phyloP scores from a whole-genome alignment of 2,797 vertebrate genomes.

The Thripadectes ignobilis region DNA sequence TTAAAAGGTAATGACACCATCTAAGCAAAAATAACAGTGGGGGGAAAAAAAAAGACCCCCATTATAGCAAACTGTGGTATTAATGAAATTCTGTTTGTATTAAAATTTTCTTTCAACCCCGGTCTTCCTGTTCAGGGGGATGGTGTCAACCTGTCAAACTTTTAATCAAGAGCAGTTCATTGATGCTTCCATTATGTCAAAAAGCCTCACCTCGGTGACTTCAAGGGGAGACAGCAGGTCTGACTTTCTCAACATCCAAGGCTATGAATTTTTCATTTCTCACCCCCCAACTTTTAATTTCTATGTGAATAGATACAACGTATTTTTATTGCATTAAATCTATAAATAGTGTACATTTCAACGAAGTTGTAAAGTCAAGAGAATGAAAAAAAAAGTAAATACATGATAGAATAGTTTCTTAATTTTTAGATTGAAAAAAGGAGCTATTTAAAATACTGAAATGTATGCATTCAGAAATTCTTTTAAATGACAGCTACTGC shows the following conservation, averaged over 20 bases:
- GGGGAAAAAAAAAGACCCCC: neutral
- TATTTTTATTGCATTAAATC: neutral
- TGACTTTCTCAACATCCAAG: conserved; percentile 42
- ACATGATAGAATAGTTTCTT: neutral
- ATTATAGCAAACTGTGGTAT: conserved; percentile 62
- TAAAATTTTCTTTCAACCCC: conserved; percentile 68
- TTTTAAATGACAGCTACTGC: neutral
- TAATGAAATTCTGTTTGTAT: conserved; percentile 77
- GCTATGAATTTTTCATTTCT: conserved; percentile 53
- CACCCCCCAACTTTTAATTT: conserved; percentile 1
- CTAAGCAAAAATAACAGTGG: conserved; percentile 50
- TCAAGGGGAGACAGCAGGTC: conserved; percentile 58
- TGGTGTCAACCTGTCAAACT: conserved; percentile 72
- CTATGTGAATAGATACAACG: neutral
- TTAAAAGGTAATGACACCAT: conserved; percentile 55
- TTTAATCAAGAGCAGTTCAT: conserved; percentile 62
- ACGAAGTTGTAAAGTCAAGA: neutral
- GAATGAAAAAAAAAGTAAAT: neutral
- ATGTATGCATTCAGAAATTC: neutral
- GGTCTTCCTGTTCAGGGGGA: conserved; percentile 45
- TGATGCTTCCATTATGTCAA: conserved; percentile 66
- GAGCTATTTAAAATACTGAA: neutral
- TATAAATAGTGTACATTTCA: neutral
- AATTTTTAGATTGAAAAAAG: neutral
- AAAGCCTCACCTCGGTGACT: conserved; percentile 59